Evolutionary conservation across 2,888 invertebrate species (phyloP), one percentile per base, ranked within the genome.

Genomic region (Himalopsyche tibetana): DNA sequence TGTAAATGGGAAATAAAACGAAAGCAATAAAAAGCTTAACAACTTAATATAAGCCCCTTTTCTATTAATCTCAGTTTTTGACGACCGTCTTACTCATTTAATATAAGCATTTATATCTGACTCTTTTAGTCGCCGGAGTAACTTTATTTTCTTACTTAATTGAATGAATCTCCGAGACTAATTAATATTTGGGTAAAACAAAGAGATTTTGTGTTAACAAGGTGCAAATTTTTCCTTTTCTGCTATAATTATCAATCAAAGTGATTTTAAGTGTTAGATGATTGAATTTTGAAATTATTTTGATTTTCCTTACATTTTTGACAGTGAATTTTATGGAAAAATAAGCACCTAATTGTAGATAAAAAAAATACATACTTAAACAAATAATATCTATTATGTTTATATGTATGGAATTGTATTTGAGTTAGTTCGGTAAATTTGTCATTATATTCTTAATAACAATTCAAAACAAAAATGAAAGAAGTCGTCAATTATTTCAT

Each of bases 11-110:
- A 74, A 74, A 74, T 74, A 74, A 74, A 74, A 38, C 74, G 74
- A 74, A 74, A 36, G 74, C 74, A 74, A 74, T 74, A 74, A 74
- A 74, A 74, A 36, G 74, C 74, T 74, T 74, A 38, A 74, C 74
- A 74, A 74, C 74, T 74, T 74, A 74, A 74, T 74, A 74, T 74
- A 74, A 74, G 74, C 74, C 74, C 74, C 36, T 74, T 74, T 74
- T 74, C 74, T 74, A 74, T 74, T 74, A 74, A 74, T 74, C 74
- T 74, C 74, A 74, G 74, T 74, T 74, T 74, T 74, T 74, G 74
- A 74, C 74, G 74, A 74, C 38, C 74, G 74, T 74, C 74, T 28
- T 74, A 74, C 74, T 38, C 74, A 36, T 74, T 74, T 36, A 74
- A 74, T 74, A 74, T 74, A 74, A 36, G 28, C 74, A 15, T 74